These are phyloP conservation scores for Apamea anceps DNA, from an alignment of 2,888 invertebrate genomes.

Conservation along the genomic window DNA sequence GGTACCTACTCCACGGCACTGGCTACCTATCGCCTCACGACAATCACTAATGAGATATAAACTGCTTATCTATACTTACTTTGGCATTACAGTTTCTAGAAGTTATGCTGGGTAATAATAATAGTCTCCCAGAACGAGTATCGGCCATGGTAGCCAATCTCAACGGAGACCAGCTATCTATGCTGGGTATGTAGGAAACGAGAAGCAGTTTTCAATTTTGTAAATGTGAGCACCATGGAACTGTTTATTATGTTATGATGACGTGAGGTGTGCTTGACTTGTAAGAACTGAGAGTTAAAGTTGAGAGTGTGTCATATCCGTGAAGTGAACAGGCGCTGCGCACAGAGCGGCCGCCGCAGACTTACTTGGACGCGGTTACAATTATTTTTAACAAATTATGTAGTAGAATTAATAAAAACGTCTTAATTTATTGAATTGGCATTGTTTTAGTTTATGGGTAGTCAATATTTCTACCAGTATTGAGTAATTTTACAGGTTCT, in stretches of 20 bases:
- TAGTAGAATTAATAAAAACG: not conserved
- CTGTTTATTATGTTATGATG: not conserved
- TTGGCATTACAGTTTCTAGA: not conserved
- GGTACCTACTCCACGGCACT: not conserved
- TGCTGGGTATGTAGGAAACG: not conserved
- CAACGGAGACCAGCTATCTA: too few relatives aligned
- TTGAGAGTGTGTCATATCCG: not conserved
- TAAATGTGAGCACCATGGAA: not conserved
- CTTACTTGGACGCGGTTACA: not conserved
- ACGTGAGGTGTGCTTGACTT: not conserved
- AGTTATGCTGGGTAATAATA: not conserved
- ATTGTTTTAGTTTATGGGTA: not conserved
- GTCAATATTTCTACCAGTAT: not conserved
- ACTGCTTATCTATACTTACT: constrained; percentile 1
- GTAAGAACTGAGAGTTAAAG: not conserved
- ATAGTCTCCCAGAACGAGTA: too few relatives aligned
- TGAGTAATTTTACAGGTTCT: too few relatives aligned
- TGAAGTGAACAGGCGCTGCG: not conserved
- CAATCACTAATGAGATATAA: constrained; percentile 32
- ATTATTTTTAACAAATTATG: not conserved
- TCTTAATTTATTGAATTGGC: not conserved
- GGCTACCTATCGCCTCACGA: not conserved
- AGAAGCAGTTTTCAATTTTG: not conserved
- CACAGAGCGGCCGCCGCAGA: not conserved
- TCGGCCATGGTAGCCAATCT: too few relatives aligned